Conservation (phyloP, 2,888 invertebrate species). For the Branchipolynoe longqiensis region DNA sequence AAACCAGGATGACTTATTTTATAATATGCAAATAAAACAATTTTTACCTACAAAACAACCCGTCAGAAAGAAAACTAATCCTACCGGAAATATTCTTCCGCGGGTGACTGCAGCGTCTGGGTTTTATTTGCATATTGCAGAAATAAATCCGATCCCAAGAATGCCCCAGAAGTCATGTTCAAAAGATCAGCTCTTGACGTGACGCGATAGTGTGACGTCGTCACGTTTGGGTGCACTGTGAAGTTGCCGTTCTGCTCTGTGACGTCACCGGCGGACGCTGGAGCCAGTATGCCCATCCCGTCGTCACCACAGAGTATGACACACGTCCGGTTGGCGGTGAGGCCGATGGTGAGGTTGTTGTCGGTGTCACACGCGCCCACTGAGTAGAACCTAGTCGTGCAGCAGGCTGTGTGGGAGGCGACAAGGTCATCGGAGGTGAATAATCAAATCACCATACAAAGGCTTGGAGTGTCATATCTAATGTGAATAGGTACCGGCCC, state of each 20-base stretch:
- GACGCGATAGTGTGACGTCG: too few species aligned
- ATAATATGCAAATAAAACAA: too few species aligned
- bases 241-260: neutral
- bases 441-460: too few species aligned
- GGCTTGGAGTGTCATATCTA: too few species aligned
- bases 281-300: neutral
- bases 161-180: neutral
- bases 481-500: too few species aligned
- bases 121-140: neutral
- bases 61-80: too few species aligned
- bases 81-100: constrained; percentile 48
- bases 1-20: too few species aligned
- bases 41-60: too few species aligned
- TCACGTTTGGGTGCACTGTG: neutral
- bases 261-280: too few species aligned
- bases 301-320: neutral
- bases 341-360: neutral
- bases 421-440: neutral
- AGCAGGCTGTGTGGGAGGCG: neutral
- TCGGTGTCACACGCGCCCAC: neutral
- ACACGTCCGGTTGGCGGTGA: neutral
- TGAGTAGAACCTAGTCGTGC: constrained; percentile 16
- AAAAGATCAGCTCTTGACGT: neutral
- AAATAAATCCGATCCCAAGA: neutral
- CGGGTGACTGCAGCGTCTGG: neutral